Evolutionary conservation across 2,888 invertebrate genomes (phyloP), one percentile per base, ranked within the genome.

Genomic region (Subacronicta megacephala): DNA sequence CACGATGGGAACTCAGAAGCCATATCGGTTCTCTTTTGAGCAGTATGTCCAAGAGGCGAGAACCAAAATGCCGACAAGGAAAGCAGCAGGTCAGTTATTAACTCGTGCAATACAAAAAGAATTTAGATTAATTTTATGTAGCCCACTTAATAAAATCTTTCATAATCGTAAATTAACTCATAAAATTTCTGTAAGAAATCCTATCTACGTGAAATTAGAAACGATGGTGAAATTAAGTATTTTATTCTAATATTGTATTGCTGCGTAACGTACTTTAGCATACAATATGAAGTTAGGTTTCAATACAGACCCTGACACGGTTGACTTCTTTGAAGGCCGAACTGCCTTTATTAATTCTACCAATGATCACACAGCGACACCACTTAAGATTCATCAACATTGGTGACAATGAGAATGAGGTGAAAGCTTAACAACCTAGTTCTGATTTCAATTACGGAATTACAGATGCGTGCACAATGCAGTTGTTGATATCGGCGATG

Each of bases 401-500:
- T 43, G 42, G 35, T 54, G 56, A 53, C 49, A 72, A 54, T 67
- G 47, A 40, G 56, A 58, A 52, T 62, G 38, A 73, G 66, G 77
- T 79, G 77, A 83, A 80, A 82, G 73, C 55, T 62, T 55, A 62
- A 62, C 73, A 78, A 73, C 77, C 78, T 55, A 78, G 45, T 70
- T 78, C 54, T 50, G 43, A 64, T 56, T 62, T 67, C 43, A 62
- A 65, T 51, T 43, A 33, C 33, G 43, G 60, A 51, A 54, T 64
- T 85, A 37, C 81, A 93, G 94, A 94, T 77, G 93, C 93, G 12
- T 94, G 94, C 62, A 93, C 87, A 26, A 94, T 94, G 93, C 93
- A 93, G 74, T 66, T 94, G 46, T 77, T 94, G 42, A 87, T 93
- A 83, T 89, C 93, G 1, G 92, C 93, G 0, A 91, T 93, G 93